These are phyloP conservation scores for Rotaria sp. DNA, from an alignment of 2,888 invertebrate genomes.

Conservation along the genomic window DNA sequence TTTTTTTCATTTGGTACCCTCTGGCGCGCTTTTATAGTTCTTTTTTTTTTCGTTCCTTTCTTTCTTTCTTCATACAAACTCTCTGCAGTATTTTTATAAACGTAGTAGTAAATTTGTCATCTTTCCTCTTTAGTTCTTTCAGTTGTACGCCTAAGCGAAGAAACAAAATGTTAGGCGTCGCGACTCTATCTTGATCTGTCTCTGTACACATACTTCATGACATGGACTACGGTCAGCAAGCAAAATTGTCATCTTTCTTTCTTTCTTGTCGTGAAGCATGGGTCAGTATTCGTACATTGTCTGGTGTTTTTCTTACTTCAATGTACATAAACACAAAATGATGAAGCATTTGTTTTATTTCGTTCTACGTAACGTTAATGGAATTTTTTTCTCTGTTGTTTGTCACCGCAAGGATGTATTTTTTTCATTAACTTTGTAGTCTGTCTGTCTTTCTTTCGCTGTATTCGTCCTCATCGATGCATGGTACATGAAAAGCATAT, in stretches of 20 bases:
- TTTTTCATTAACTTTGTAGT: not conserved
- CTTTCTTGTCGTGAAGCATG: not conserved
- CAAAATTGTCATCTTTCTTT: not conserved
- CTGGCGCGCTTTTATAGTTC: not conserved
- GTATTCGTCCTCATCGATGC: not conserved
- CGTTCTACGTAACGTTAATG: not conserved
- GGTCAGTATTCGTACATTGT: not conserved
- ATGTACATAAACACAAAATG: not conserved
- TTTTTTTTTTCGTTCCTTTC: not conserved
- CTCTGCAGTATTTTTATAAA: not conserved
- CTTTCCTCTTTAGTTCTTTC: not conserved
- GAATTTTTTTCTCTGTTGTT: not conserved
- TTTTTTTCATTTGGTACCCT: not conserved
- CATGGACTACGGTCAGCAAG: not conserved
- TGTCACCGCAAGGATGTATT: not conserved
- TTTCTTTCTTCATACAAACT: not conserved
- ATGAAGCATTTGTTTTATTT: not conserved
- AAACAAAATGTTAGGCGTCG: not conserved
- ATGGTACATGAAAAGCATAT: not conserved
- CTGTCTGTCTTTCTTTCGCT: not conserved
- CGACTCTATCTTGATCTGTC: not conserved
- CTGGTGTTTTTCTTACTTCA: not conserved
- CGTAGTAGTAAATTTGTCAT: not conserved
- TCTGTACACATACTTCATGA: not conserved
- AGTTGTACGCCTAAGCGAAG: not conserved